Percentiles rank a stretch among this genome's conserved stretches.
Conservation (phyloP, 2,888 invertebrate species). For the Platycheirus rosarum region DNA sequence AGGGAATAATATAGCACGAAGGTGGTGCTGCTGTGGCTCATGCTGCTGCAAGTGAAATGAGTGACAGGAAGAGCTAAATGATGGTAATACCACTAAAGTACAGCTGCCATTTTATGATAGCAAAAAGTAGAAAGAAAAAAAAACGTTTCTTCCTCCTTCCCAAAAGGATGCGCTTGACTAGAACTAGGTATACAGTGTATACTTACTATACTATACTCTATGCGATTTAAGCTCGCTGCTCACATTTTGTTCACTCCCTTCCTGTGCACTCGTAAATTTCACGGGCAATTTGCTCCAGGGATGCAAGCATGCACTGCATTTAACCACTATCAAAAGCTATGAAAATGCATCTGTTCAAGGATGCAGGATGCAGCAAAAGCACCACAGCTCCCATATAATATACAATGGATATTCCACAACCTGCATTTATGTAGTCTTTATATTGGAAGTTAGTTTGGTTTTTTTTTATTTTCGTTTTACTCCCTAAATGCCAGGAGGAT, state of each 20-base stretch:
- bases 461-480: not conserved
- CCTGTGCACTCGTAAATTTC: slow-evolving; percentile 71
- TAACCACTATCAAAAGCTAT: slow-evolving; percentile 59
- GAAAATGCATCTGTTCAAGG: slow-evolving; percentile 54
- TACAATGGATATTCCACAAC: slow-evolving; percentile 24
- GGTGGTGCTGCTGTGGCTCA: not conserved
- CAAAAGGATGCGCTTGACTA: slow-evolving; percentile 61
- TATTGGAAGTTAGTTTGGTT: slow-evolving; percentile 20
- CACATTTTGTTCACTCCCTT: slow-evolving; percentile 50
- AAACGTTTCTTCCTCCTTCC: slow-evolving; percentile 18
- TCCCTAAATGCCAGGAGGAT: slow-evolving; percentile 1
- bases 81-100: slow-evolving; percentile 70
- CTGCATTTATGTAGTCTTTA: slow-evolving; percentile 46
- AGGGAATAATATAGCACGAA: slow-evolving; percentile 1
- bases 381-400: not conserved
- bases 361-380: slow-evolving; percentile 46
- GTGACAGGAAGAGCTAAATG: slow-evolving; percentile 69
- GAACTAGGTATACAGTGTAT: slow-evolving; percentile 18
- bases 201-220: slow-evolving; percentile 34
- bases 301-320: slow-evolving; percentile 63
- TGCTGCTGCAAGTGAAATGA: slow-evolving; percentile 48
- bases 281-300: slow-evolving; percentile 64
- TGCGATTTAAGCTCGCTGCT: slow-evolving; percentile 58
- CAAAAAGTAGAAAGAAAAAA: slow-evolving; percentile 25
- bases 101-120: slow-evolving; percentile 71